Conservation (phyloP, 2,888 invertebrate species). For the Eristalis arbustorum region DNA sequence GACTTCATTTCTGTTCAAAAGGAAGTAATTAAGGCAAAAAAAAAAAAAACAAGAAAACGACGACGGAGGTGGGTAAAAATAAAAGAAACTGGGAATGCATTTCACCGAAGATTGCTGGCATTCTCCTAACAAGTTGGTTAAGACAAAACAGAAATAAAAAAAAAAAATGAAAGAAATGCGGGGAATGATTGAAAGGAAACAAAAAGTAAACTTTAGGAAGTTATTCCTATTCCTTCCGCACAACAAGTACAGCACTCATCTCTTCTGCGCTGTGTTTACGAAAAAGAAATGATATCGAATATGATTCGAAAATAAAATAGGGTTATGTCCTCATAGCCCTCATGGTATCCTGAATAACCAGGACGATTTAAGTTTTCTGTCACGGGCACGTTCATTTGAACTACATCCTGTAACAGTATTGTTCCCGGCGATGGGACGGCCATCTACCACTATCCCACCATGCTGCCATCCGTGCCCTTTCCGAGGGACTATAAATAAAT, state of each 20-base stretch:
- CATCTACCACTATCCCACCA: not conserved
- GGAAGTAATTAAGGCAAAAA: slow-evolving; percentile 59
- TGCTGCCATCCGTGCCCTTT: slow-evolving; percentile 3
- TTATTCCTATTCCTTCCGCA: slow-evolving; percentile 53
- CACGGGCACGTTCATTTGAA: not conserved
- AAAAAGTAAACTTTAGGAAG: slow-evolving; percentile 59
- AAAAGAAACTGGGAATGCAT: slow-evolving; percentile 48
- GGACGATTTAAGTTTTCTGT: slow-evolving; percentile 9
- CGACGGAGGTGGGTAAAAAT: not conserved
- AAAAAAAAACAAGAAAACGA: slow-evolving; percentile 18
- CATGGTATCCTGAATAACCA: not conserved
- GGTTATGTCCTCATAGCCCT: not conserved
- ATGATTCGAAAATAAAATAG: slow-evolving; percentile 28
- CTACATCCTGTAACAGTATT: not conserved
- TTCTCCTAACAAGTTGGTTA: slow-evolving; percentile 38
- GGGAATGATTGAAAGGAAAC: slow-evolving; percentile 54
- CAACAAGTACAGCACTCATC: slow-evolving; percentile 27
- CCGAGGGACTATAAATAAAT: slow-evolving; percentile 38
- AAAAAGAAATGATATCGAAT: slow-evolving; percentile 50
- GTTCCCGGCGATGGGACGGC: not conserved
- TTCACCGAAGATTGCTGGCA: slow-evolving; percentile 39
- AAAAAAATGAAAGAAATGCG: slow-evolving; percentile 11
- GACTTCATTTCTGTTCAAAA: slow-evolving; percentile 57
- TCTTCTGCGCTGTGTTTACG: slow-evolving; percentile 17
- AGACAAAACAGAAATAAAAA: slow-evolving; percentile 12